phyloP scores from a whole-genome alignment of 2,113 vertebrate genomes.

The Ctenodactylus gundi region DNA sequence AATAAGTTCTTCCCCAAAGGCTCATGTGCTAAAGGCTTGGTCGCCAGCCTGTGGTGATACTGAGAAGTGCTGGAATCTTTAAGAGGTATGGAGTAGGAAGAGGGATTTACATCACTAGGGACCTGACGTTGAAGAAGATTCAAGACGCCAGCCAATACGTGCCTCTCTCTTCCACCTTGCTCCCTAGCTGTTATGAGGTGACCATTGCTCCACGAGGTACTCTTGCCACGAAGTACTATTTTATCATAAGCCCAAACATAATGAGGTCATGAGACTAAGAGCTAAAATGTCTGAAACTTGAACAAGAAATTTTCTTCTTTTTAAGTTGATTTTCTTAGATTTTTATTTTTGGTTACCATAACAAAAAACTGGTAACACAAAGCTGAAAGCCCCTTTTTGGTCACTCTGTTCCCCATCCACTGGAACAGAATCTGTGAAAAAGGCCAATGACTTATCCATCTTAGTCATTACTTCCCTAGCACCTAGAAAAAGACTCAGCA shows the following conservation, averaged over 20 bases:
- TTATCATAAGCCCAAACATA: not conserved
- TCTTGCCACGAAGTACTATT: not conserved
- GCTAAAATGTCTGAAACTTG: not conserved
- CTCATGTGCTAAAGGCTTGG: not conserved
- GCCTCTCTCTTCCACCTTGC: too few relatives aligned
- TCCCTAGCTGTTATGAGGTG: not conserved
- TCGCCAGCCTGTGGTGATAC: not conserved
- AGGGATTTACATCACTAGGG: not conserved
- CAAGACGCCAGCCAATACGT: not conserved
- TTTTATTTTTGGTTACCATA: not conserved
- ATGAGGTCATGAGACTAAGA: too few relatives aligned
- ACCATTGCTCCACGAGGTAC: not conserved
- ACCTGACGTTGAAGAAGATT: not conserved
- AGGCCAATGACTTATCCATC: not conserved
- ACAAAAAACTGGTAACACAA: not conserved
- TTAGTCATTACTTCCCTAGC: not conserved
- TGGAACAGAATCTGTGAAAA: not conserved
- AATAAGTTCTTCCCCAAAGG: not conserved
- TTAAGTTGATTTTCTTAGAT: not conserved
- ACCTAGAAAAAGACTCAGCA: too few relatives aligned
- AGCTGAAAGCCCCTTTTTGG: not conserved
- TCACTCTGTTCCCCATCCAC: too few relatives aligned
- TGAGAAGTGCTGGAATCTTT: not conserved
- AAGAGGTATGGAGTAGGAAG: not conserved
- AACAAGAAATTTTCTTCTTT: not conserved